Evolutionary conservation across 2,113 vertebrate genomes (phyloP).

Genomic region (Corythornis cristatus): DNA sequence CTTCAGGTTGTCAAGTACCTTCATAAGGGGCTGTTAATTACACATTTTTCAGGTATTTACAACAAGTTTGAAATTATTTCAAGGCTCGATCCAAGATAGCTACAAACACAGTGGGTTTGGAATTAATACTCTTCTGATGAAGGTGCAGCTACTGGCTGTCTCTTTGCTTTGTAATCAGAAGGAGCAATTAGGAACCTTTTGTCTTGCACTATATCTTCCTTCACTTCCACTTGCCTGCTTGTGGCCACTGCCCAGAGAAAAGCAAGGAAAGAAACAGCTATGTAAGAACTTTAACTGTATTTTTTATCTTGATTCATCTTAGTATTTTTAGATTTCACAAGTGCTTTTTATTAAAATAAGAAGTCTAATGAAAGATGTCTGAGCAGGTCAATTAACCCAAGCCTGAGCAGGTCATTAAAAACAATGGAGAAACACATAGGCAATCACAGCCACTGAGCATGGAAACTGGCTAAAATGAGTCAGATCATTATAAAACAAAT

Average conservation of each 20-base stretch:
- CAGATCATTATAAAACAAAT: constrained; percentile 60
- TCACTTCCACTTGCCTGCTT: neutral
- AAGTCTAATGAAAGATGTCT: constrained; percentile 53
- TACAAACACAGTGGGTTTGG: neutral
- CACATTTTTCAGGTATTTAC: constrained; percentile 2
- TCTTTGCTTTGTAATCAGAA: neutral
- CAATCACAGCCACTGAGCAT: neutral
- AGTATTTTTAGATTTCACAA: constrained; percentile 32
- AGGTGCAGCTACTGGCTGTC: neutral
- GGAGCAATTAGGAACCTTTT: constrained; percentile 15
- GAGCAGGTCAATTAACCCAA: constrained; percentile 51
- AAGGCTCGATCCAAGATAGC: neutral
- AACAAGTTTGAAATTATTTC: neutral
- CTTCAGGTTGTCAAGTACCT: neutral
- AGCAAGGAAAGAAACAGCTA: constrained; percentile 5
- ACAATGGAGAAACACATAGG: constrained; percentile 20
- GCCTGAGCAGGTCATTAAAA: constrained; percentile 43
- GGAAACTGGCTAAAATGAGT: constrained; percentile 30
- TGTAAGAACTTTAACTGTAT: constrained; percentile 50
- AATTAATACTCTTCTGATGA: neutral
- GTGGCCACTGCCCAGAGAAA: constrained; percentile 13
- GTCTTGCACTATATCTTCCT: neutral
- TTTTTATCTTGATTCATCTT: constrained; percentile 59
- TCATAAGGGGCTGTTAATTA: neutral
- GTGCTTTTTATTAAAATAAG: constrained; percentile 64